Percentiles rank a stretch among this genome's conserved stretches.
phyloP scores from a whole-genome alignment of 2,113 vertebrate genomes.

The Argyrosomus japonicus region DNA sequence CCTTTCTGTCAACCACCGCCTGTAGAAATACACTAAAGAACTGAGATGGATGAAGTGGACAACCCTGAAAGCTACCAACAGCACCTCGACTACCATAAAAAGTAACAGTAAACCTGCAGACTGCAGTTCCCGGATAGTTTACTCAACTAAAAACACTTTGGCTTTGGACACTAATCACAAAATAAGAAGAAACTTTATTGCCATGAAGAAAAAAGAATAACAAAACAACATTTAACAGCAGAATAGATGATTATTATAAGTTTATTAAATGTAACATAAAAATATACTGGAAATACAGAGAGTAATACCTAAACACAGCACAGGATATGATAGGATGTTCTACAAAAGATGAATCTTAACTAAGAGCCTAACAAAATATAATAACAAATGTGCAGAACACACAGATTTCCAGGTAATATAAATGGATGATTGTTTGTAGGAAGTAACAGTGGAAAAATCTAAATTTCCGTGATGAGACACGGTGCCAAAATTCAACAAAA shows the following conservation, averaged over 20 bases:
- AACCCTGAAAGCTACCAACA: neutral
- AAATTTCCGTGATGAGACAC: too few relatives aligned
- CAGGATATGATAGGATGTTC: too few relatives aligned
- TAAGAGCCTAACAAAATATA: too few relatives aligned
- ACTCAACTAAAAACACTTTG: neutral
- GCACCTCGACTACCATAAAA: neutral
- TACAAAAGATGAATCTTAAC: neutral
- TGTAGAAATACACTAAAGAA: neutral
- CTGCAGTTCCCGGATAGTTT: neutral
- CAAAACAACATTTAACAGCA: too few relatives aligned
- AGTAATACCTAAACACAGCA: too few relatives aligned
- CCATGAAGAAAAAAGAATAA: neutral
- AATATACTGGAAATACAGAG: too few relatives aligned
- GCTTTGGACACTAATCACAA: neutral
- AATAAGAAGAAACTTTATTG: neutral
- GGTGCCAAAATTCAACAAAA: too few relatives aligned
- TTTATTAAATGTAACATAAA: too few relatives aligned
- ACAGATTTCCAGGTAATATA: neutral
- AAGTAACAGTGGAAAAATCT: neutral
- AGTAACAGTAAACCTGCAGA: too few relatives aligned
- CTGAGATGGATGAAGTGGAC: neutral
- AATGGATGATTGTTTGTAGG: too few relatives aligned
- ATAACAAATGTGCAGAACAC: neutral
- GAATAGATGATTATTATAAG: too few relatives aligned
- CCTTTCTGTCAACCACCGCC: neutral